Evolutionary conservation across 2,113 vertebrate genomes (phyloP).

Genomic region (Rhabdornis inornatus): DNA sequence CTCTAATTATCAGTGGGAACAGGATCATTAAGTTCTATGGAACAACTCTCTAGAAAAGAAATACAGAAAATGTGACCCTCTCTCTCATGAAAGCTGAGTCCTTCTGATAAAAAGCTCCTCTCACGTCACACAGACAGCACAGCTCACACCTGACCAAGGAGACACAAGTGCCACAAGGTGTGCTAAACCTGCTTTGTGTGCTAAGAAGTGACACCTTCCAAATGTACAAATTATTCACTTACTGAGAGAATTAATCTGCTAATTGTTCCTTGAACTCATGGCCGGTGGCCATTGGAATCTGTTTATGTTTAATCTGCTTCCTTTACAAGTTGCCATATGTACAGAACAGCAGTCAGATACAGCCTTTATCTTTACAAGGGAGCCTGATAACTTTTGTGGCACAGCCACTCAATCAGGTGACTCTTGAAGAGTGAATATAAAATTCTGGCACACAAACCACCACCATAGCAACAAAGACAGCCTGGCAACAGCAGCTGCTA

Average conservation of each 20-base stretch:
- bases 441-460: slow-evolving; percentile 45
- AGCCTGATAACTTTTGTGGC: neutral
- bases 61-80: neutral
- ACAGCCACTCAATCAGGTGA: slow-evolving; percentile 34
- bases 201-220: neutral
- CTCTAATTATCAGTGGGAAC: neutral
- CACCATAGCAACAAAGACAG: slow-evolving; percentile 50
- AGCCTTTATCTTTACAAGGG: neutral
- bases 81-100: neutral
- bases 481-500: slow-evolving; percentile 42
- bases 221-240: neutral
- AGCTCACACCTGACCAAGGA: neutral
- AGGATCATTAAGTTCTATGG: neutral
- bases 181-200: neutral
- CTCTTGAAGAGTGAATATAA: slow-evolving; percentile 23
- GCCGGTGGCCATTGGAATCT: neutral
- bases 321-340: neutral
- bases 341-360: neutral
- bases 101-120: neutral
- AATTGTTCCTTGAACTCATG: neutral
- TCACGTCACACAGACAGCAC: neutral
- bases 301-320: neutral
- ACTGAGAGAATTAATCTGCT: neutral
- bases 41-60: neutral
- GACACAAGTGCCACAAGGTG: neutral